phyloP scores from a whole-genome alignment of 2,113 vertebrate species.

The Anguilla japonica region DNA sequence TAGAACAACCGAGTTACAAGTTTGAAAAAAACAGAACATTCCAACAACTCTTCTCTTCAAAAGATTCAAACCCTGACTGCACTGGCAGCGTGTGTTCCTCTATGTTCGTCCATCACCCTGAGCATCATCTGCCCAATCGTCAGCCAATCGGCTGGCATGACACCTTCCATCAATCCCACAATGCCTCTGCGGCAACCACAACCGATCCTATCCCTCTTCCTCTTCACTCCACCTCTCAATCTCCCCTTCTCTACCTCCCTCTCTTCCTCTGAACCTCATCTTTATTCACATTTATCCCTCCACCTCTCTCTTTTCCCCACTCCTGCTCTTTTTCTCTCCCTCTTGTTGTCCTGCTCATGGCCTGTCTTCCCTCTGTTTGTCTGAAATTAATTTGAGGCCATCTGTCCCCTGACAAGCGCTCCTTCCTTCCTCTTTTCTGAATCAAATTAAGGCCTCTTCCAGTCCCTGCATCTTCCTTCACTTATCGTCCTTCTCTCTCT shows the following conservation, averaged over 20 bases:
- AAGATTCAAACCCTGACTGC: too few relatives aligned
- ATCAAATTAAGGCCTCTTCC: neutral
- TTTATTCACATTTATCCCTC: neutral
- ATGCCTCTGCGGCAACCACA: constrained; percentile 21
- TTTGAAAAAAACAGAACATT: too few relatives aligned
- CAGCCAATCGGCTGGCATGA: neutral
- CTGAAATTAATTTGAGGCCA: too few relatives aligned
- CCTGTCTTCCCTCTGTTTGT: too few relatives aligned
- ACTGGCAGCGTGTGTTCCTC: too few relatives aligned
- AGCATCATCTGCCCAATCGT: neutral
- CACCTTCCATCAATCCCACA: constrained; percentile 14
- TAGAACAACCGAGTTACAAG: too few relatives aligned
- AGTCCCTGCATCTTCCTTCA: neutral
- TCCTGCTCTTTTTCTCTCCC: neutral
- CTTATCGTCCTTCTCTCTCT: neutral
- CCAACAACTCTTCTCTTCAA: too few relatives aligned
- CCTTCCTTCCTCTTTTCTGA: neutral
- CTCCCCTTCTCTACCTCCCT: neutral
- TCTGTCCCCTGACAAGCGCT: neutral
- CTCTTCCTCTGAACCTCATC: neutral
- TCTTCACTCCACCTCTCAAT: neutral
- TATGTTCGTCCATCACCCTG: too few relatives aligned
- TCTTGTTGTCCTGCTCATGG: neutral
- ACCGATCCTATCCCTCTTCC: neutral
- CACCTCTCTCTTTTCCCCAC: neutral